Evolutionary conservation across 2,797 vertebrate genomes (phyloP), one percentile per base, ranked within the genome.

Genomic region (Lateolabrax maculatus): DNA sequence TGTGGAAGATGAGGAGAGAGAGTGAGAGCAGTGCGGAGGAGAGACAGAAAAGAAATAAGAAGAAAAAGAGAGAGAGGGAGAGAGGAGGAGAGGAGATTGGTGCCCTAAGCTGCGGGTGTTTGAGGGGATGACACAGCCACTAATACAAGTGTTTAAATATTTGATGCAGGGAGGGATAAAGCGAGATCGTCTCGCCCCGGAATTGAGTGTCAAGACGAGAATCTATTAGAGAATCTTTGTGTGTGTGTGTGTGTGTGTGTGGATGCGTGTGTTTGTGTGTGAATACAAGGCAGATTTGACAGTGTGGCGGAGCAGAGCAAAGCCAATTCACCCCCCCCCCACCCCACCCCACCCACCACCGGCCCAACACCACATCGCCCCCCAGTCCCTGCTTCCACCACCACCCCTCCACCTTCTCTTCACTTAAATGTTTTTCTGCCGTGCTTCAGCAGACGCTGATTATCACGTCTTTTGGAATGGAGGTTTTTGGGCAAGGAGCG

Each of bases 131-230:
- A 95, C 95, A 95, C 94, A 90, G 92, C 91, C 97, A 95, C 97
- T 99, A 99, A 99, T 99, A 98, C 97, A 96, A 97, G 97, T 98
- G 97, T 99, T 99, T 99, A 99, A 96, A 99, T 99, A 99, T 99
- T 99, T 99, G 98, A 99, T 99, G 98, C 97, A 95, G 96, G 96
- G 97, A 96, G 96, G 98, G 98, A 98, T 99, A 98, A 99, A 99
- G 97, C 96, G 93, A 96, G 97, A 98, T 98, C 97, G 97, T 97
- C 97, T 99, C 96, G 95, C 96, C 97, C 97, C 96, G 96, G 97
- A 98, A 99, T 98, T 97, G 97, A 99, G 97, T 99, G 98, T 99
- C 97, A 98, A 97, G 96, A 95, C 96, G 97, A 97, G 97, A 99
- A 99, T 99, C 98, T 99, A 99, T 99, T 98, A 96, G 97, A 96